Evolutionary conservation across 2,888 invertebrate genomes (phyloP).

Genomic region (Pollenia angustigena): DNA sequence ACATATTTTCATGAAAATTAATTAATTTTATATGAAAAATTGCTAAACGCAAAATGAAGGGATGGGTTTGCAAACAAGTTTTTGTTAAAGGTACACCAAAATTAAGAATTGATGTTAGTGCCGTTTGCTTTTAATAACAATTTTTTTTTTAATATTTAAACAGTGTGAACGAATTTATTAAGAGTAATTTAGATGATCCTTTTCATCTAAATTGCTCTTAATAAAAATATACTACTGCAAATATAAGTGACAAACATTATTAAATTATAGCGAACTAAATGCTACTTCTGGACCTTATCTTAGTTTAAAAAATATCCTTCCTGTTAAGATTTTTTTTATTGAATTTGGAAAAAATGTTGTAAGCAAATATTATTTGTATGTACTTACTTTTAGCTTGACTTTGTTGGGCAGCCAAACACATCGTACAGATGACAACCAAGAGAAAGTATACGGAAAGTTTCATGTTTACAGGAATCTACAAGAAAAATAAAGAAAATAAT

Average conservation of each 20-base stretch:
- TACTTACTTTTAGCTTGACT: slow-evolving; percentile 84
- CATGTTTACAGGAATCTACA: slow-evolving; percentile 80
- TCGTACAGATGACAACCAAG: slow-evolving; percentile 82
- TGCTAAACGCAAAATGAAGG: too few relatives aligned
- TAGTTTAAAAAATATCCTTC: slow-evolving; percentile 23
- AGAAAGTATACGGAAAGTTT: slow-evolving; percentile 82
- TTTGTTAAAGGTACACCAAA: too few relatives aligned
- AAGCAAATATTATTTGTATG: neutral
- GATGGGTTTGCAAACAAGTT: too few relatives aligned
- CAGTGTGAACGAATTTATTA: too few relatives aligned
- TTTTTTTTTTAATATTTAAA: too few relatives aligned
- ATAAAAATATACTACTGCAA: neutral
- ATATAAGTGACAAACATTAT: too few relatives aligned
- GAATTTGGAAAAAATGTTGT: neutral
- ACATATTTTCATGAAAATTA: too few relatives aligned
- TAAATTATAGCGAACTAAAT: neutral
- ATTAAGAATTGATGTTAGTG: too few relatives aligned
- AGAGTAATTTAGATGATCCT: too few relatives aligned
- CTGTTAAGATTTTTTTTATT: slow-evolving; percentile 6
- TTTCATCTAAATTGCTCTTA: neutral
- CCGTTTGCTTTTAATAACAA: too few relatives aligned
- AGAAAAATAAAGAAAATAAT: slow-evolving; percentile 37
- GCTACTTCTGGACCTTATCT: neutral
- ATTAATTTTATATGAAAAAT: too few relatives aligned
- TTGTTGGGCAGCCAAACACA: slow-evolving; percentile 82